These are phyloP conservation scores for Hypotaenidia philippensis DNA, from an alignment of 2,797 vertebrate species.

Conservation along the genomic window DNA sequence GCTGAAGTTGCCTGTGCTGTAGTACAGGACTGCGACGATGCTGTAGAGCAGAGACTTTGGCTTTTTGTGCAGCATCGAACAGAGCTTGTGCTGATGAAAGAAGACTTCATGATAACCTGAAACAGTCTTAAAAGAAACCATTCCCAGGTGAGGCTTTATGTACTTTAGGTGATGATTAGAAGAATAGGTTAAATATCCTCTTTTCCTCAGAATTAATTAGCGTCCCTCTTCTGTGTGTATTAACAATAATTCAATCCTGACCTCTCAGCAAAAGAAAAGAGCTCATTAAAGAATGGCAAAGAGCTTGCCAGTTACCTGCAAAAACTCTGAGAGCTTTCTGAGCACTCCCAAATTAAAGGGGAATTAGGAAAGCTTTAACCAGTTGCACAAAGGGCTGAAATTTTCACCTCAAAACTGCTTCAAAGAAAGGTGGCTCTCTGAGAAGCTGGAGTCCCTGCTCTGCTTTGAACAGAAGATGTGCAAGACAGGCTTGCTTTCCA, in stretches of 20 bases:
- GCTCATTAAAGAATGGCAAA: neutral
- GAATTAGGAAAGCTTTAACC: conserved; percentile 26
- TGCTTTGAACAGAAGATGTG: neutral
- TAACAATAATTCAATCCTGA: neutral
- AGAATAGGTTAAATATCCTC: neutral
- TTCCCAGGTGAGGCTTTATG: neutral
- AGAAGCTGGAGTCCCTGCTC: neutral
- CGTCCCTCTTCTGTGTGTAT: neutral
- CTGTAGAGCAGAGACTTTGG: neutral
- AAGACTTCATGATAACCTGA: neutral
- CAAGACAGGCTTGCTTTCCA: neutral
- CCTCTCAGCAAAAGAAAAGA: neutral
- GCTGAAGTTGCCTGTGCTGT: neutral
- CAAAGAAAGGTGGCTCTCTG: neutral
- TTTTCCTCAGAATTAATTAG: neutral
- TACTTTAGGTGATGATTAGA: neutral
- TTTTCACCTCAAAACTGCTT: conserved; percentile 41
- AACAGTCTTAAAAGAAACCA: neutral
- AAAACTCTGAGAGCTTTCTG: neutral
- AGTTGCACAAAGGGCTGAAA: neutral
- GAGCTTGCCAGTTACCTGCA: conserved; percentile 12
- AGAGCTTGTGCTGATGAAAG: neutral
- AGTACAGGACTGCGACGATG: neutral
- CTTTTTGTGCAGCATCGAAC: neutral
- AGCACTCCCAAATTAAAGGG: conserved; percentile 21